Conservation (phyloP, 2,113 vertebrate genomes). For the Manacus vitellinus region DNA sequence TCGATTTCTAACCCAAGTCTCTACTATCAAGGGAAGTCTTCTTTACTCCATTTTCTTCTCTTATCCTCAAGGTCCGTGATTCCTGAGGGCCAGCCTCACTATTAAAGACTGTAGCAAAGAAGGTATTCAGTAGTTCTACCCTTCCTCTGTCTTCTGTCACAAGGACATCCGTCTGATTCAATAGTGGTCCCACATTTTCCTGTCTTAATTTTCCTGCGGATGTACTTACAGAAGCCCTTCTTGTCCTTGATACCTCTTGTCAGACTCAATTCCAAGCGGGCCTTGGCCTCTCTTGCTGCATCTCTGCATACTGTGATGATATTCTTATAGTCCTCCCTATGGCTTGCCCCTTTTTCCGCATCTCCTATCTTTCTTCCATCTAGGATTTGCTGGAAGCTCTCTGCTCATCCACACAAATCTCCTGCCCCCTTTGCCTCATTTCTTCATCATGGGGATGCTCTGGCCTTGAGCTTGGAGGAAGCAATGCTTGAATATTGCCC, state of each 20-base stretch:
- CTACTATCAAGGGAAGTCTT: background rate
- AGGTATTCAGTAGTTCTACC: background rate
- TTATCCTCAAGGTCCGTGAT: background rate
- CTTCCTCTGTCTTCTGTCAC: background rate
- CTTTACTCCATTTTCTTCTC: background rate
- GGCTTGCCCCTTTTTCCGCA: background rate
- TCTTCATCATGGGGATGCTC: background rate
- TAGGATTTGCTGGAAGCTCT: background rate
- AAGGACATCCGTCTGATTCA: background rate
- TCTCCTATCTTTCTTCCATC: background rate
- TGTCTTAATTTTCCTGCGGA: background rate
- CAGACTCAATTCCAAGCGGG: background rate
- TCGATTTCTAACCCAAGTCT: background rate
- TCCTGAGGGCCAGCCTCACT: background rate
- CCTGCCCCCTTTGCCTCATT: rapidly evolving
- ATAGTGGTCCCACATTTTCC: background rate
- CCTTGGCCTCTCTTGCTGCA: background rate
- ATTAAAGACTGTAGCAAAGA: background rate
- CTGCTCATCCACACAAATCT: background rate
- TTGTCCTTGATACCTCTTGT: too few relatives aligned
- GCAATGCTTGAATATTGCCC: background rate
- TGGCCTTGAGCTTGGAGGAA: background rate
- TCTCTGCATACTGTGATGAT: too few relatives aligned
- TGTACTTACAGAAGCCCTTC: background rate
- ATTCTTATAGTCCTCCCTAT: background rate